Evolutionary conservation across 92 coral and sea anemone species (phyloP), one percentile per base, ranked within the genome.

Genomic region (Hydrozoanthus gracilis): DNA sequence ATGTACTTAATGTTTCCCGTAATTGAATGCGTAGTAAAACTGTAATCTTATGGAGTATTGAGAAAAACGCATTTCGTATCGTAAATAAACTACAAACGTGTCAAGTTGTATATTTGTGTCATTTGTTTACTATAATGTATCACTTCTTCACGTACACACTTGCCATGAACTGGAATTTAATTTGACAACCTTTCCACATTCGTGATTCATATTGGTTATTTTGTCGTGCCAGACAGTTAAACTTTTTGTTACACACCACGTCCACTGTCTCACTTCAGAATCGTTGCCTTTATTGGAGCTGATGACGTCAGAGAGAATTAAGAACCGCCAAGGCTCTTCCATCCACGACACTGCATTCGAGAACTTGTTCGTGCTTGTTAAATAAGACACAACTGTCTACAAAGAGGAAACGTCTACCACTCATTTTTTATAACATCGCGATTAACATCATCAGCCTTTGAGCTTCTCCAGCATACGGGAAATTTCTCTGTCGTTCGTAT

Each of bases 141-240:
- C 39, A 27, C 2, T 27, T 27, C 39, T 27, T 27, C 39, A 27
- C 39, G 0, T 27, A 27, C 39, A 27, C 39, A 0, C 2, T 27
- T 27, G 39, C 39, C 39, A 27, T 27, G 39, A 27, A 27, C 39
- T 27, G 39, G 39, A 27, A 27, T 27, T 27, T 27, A 27, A 27
- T 27, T 27, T 27, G 39, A 27, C 39, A 27, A 27, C 39, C 39
- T 27, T 27, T 27, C 39, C 39, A 27, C 39, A 27, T 27, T 27
- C 39, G 39, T 27, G 70, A 39, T 15, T 12, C 51, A 52, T 56
- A 44, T 44, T 78, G 69, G 83, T 55, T 15, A 16, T n/a, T 45
- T 9, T 4, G 6, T 45, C 61, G 16, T 74, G 49, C 73, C 85
- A 80, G 75, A 80, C 85, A 80, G 73, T 51, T 65, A 64, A 2